Evolutionary conservation across 1,140 invertebrate species (phyloP).

Genomic region (Dryas iulia): DNA sequence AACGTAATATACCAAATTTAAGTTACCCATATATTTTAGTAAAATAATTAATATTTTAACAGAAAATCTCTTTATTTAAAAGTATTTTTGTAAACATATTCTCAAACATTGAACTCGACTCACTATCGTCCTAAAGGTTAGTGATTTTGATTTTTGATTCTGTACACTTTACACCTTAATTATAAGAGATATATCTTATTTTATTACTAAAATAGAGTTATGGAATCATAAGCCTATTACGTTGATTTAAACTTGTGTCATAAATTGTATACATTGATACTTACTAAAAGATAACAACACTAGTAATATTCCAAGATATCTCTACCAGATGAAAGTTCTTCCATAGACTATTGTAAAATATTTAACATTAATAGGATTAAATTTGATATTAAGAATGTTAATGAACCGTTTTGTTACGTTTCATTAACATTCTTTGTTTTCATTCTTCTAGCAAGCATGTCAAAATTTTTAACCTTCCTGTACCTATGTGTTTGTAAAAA

Average conservation of each 20-base stretch:
- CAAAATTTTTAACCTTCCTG: background rate
- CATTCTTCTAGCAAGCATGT: no score
- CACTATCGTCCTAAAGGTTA: slow-evolving; percentile 51
- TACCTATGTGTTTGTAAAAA: background rate
- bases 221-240: background rate
- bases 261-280: background rate
- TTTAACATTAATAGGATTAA: no score
- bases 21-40: slow-evolving; percentile 41
- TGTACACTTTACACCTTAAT: background rate
- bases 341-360: background rate
- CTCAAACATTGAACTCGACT: background rate
- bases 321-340: background rate
- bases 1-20: slow-evolving; percentile 44
- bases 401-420: no score
- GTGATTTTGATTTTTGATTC: slow-evolving; percentile 39
- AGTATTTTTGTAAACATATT: background rate
- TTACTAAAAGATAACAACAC: background rate
- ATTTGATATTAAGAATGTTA: no score
- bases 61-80: background rate
- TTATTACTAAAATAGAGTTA: background rate
- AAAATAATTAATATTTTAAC: background rate
- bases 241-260: background rate
- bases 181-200: background rate
- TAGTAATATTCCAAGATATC: background rate
- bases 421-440: no score